Conservation (phyloP, 2,113 vertebrate genomes). For the Sakesphorus luctuosus region DNA sequence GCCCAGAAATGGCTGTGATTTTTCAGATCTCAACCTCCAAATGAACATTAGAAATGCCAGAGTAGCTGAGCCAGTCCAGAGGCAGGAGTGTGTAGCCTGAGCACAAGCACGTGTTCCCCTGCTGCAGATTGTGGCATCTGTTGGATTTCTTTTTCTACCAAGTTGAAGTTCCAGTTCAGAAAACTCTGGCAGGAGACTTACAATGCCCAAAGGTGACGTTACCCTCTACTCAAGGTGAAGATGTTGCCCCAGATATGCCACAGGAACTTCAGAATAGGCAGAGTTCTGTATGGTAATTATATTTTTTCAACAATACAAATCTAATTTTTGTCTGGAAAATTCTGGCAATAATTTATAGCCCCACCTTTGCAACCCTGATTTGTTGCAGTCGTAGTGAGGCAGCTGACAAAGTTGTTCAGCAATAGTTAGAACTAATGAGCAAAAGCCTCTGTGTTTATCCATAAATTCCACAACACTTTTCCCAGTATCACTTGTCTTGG, state of each 20-base stretch:
- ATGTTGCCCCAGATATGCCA: background rate
- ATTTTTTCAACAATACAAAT: background rate
- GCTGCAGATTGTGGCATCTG: background rate
- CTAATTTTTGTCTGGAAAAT: background rate
- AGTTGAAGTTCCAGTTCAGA: background rate
- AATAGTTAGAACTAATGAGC: background rate
- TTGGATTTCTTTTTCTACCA: too few relatives aligned
- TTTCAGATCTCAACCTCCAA: background rate
- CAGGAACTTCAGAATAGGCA: background rate
- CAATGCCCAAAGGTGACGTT: accelerated
- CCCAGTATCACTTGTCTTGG: background rate
- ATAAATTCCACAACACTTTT: background rate
- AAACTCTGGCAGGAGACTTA: background rate
- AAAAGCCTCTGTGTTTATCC: background rate
- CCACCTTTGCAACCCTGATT: accelerated
- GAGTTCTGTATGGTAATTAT: accelerated
- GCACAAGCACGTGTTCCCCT: background rate
- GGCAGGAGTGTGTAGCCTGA: background rate
- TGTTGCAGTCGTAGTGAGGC: accelerated
- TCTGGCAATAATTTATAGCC: background rate
- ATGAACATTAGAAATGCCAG: background rate
- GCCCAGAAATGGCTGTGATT: background rate
- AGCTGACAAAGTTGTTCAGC: background rate
- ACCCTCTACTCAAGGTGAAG: background rate
- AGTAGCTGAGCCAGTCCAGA: accelerated